phyloP scores from a whole-genome alignment of 2,888 invertebrate species.

The Melanostoma scalare region DNA sequence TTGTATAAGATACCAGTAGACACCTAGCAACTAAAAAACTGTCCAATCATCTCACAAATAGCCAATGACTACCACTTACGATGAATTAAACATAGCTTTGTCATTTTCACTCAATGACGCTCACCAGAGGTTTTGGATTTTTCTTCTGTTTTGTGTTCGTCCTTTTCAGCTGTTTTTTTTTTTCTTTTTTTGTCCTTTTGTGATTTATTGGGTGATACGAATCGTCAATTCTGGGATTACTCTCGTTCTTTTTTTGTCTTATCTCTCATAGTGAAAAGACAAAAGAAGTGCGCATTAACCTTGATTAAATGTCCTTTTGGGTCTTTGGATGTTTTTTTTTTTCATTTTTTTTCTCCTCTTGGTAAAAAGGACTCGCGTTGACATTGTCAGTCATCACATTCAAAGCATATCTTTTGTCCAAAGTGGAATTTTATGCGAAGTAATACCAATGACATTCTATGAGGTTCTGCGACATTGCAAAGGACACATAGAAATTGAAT shows the following conservation, averaged over 20 bases:
- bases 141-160: background rate
- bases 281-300: constrained; percentile 66
- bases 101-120: constrained; percentile 53
- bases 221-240: constrained; percentile 68
- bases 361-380: constrained; percentile 34
- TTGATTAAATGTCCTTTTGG: constrained; percentile 59
- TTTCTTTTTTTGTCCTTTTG: constrained; percentile 29
- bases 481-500: too few relatives aligned
- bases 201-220: constrained; percentile 63
- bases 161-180: background rate
- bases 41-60: constrained; percentile 41
- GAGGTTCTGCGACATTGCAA: constrained; percentile 15
- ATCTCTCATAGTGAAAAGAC: constrained; percentile 52
- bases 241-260: constrained; percentile 29
- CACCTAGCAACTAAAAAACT: constrained; percentile 46
- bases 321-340: constrained; percentile 1
- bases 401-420: constrained; percentile 42
- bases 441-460: constrained; percentile 21
- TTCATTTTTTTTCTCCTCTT: background rate
- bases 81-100: constrained; percentile 65
- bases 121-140: background rate
- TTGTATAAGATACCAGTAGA: constrained; percentile 13
- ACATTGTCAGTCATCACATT: constrained; percentile 40
- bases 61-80: constrained; percentile 61
- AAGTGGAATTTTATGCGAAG: constrained; percentile 41